Evolutionary conservation across 2,888 invertebrate genomes (phyloP).

Genomic region (Amiota communis): DNA sequence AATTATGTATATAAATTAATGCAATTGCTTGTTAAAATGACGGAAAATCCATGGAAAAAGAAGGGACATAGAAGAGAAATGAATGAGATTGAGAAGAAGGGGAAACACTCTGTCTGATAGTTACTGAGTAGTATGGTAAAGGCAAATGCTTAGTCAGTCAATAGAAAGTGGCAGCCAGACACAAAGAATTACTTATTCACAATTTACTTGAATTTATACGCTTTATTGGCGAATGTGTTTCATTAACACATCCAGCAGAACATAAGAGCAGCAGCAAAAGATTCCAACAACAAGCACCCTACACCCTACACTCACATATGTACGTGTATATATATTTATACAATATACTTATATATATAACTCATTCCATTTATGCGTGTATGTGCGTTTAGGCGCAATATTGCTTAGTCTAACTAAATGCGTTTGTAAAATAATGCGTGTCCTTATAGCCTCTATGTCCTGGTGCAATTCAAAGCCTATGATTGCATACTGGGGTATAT

Average conservation of each 20-base stretch:
- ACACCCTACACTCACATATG: slow-evolving; percentile 15
- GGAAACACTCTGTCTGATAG: neutral
- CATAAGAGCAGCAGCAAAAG: slow-evolving; percentile 30
- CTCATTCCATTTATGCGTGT: neutral
- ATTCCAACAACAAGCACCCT: neutral
- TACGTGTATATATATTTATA: neutral
- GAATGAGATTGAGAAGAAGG: neutral
- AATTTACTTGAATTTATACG: slow-evolving; percentile 38
- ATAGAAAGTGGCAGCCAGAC: neutral
- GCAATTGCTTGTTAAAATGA: slow-evolving; percentile 9
- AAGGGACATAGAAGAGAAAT: neutral
- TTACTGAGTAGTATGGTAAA: no score
- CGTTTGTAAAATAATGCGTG: slow-evolving; percentile 65
- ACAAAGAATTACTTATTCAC: slow-evolving; percentile 30
- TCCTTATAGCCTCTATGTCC: slow-evolving; percentile 46
- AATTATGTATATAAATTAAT: slow-evolving; percentile 14
- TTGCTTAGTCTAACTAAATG: slow-evolving; percentile 38
- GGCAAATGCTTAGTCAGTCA: no score
- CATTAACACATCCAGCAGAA: slow-evolving; percentile 61
- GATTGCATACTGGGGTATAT: slow-evolving; percentile 3
- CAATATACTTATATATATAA: neutral
- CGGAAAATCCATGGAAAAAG: neutral
- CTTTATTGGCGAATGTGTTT: slow-evolving; percentile 55
- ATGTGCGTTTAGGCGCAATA: slow-evolving; percentile 29
- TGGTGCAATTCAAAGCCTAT: slow-evolving; percentile 45